Base-by-base conservation (phyloP, 2,797 vertebrate species). In the Ambastaia sidthimunki region DNA sequence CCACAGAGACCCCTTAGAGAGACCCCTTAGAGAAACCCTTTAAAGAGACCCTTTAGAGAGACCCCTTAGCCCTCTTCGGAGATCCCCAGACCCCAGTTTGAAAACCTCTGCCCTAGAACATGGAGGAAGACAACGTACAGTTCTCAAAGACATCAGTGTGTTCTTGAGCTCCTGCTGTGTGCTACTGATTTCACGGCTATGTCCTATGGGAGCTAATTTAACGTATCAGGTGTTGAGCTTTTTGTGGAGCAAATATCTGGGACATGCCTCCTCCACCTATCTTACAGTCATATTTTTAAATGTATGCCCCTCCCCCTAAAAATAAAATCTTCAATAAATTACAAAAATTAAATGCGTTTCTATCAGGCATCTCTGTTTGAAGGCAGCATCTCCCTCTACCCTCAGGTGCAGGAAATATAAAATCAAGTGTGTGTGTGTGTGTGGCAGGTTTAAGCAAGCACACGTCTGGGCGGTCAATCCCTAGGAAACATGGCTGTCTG, bases 401-500 rank as follows among this genome's bases (percentile, higher is more conserved):
- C 23, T 37, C 71, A 37, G 16, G 21, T 78, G 71, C 10, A 54
- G 44, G 84, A 71, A n/a, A 48, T 47, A 62, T 62, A 76, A 60
- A 73, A 71, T 44, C 16, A 28, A 31, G 52, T n/a, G 4, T 77
- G 41, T 74, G 47, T 7, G 19, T 47, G 31, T 34, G 52, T 52
- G 57, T 19, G 41, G 18, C 21, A 47, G 66, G 34, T n/a, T 47
- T 15, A 69, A 84, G 44, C 37, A 71, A 21, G 10, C 55, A 31
- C 10, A 16, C 12, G 41, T 69, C 76, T 55, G 70, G 82, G 52
- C 47, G 74, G 80, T 71, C 80, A 80, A 67, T 78, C 59, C 25
- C 66, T 18, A 16, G 75, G 67, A 78, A 75, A 78, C 60, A 76
- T 86, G 85, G 81, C 80, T 16, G 60, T 54, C 60, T 79, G 71